Evolutionary conservation across 2,113 vertebrate genomes (phyloP).

Genomic region (Aegithalos caudatus): DNA sequence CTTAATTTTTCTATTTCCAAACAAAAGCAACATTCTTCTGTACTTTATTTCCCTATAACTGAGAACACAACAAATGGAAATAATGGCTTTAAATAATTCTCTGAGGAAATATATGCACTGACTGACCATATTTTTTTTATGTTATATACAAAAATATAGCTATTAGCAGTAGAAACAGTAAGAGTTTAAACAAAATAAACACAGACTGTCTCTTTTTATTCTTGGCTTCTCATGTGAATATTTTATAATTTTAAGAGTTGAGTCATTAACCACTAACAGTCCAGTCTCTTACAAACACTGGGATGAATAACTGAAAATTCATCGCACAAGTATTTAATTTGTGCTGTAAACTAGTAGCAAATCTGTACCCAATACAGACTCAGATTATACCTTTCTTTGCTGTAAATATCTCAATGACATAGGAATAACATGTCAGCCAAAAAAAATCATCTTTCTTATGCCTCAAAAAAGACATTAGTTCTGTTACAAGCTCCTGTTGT

Average conservation of each 20-base stretch:
- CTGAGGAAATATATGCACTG: background rate
- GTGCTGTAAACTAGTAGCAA: background rate
- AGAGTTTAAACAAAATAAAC: background rate
- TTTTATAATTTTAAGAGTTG: background rate
- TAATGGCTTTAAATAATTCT: background rate
- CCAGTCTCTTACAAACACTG: background rate
- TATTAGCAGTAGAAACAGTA: background rate
- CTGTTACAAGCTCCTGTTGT: background rate
- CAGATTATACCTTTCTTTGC: background rate
- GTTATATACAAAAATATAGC: background rate
- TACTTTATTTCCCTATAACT: background rate
- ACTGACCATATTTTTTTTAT: background rate
- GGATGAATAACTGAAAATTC: background rate
- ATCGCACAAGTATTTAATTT: background rate
- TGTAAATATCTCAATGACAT: background rate
- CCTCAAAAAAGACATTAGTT: background rate
- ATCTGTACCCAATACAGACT: background rate
- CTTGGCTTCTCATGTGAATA: background rate
- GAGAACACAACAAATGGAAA: background rate
- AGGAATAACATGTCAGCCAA: background rate
- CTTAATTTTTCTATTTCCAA: background rate
- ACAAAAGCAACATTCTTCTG: background rate
- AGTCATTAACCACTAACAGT: too few species aligned
- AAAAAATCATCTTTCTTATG: background rate
- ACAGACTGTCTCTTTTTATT: background rate